Conservation (phyloP, 2,113 vertebrate species). For the Apodemus sylvaticus region DNA sequence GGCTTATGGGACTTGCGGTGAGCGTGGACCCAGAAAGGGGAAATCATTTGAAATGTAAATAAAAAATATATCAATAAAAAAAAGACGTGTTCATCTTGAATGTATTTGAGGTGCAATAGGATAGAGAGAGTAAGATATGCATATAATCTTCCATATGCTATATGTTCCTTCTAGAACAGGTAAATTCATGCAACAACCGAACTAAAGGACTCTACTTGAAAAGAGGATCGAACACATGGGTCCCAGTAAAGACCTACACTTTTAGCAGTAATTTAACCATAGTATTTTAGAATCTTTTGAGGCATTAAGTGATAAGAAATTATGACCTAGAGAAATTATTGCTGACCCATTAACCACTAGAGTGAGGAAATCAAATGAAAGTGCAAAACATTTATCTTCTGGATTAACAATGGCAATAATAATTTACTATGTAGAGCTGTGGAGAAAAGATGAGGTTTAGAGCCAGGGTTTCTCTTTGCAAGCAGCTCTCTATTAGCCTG, state of each 20-base stretch:
- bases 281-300: background rate
- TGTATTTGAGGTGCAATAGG: background rate
- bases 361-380: background rate
- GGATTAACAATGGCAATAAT: background rate
- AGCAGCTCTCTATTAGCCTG: too few species aligned
- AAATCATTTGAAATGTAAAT: too few species aligned
- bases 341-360: background rate
- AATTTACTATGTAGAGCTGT: background rate
- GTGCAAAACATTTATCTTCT: background rate
- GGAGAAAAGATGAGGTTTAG: background rate
- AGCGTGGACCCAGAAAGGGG: too few species aligned
- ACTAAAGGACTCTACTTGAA: background rate
- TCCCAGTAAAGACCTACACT: background rate
- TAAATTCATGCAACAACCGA: background rate
- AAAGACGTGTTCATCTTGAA: too few species aligned
- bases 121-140: background rate
- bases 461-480: accelerated
- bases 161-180: background rate
- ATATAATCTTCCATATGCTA: background rate
- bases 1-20: too few species aligned
- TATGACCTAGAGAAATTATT: background rate
- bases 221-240: background rate
- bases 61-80: too few species aligned
- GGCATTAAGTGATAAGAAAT: background rate
- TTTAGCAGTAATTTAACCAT: background rate